These are phyloP conservation scores for Sebastes cheni DNA, from an alignment of 2,797 vertebrate species.

Conservation along the genomic window DNA sequence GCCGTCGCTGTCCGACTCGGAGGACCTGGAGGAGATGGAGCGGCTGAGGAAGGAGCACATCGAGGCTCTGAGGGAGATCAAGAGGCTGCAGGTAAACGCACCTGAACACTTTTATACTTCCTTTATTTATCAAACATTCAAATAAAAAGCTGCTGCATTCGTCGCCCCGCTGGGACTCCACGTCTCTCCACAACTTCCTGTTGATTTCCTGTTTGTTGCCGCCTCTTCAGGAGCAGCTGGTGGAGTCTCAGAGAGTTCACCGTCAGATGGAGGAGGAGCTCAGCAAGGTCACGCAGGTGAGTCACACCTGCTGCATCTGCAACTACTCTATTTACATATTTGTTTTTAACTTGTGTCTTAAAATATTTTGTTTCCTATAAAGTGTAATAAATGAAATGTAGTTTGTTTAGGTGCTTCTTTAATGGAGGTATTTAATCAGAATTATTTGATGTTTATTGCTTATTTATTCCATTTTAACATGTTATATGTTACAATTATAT, in stretches of 20 bases:
- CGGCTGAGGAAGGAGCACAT: constrained; percentile 86
- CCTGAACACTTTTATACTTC: neutral
- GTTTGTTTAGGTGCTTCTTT: too few relatives aligned
- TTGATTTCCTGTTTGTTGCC: neutral
- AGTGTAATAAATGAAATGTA: too few relatives aligned
- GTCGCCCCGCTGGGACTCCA: neutral
- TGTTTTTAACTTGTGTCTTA: too few relatives aligned
- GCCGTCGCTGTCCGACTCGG: constrained; percentile 81
- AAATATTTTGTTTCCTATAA: too few relatives aligned
- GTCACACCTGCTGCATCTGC: constrained; percentile 3
- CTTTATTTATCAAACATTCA: too few relatives aligned
- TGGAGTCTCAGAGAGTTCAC: constrained; percentile 85
- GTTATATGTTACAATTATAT: too few relatives aligned
- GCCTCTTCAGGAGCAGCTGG: constrained; percentile 84
- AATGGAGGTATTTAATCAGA: too few relatives aligned
- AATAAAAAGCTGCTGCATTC: too few relatives aligned
- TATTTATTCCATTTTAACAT: too few relatives aligned
- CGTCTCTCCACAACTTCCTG: neutral
- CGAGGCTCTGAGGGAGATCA: constrained; percentile 86
- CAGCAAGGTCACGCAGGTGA: constrained; percentile 86
- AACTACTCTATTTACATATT: too few relatives aligned
- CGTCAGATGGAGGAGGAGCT: constrained; percentile 87
- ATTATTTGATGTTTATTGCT: too few relatives aligned
- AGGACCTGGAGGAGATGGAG: constrained; percentile 85
- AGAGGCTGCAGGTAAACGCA: constrained; percentile 85